A percentile compares a stretch with the other conserved stretches of the same genome.
These are phyloP conservation scores for Gulo gulo DNA, from an alignment of 2,113 vertebrate species.

Conservation along the genomic window DNA sequence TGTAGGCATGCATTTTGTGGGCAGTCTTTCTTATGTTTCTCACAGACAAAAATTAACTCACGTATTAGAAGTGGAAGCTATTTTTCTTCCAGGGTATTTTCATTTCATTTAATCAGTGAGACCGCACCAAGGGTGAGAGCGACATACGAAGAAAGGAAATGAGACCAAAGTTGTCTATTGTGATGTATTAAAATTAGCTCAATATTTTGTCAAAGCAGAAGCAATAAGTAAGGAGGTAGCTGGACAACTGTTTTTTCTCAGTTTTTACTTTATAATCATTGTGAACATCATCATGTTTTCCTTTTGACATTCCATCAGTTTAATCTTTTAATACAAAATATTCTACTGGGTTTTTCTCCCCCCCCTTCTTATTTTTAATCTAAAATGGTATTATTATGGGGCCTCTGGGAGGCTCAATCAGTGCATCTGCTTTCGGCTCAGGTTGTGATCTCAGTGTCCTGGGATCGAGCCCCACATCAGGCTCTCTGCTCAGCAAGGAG, in stretches of 20 bases:
- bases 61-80: not conserved
- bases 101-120: not conserved
- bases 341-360: not conserved
- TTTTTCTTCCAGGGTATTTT: constrained; percentile 2
- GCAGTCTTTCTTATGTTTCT: not conserved
- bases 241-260: not conserved
- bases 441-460: not conserved
- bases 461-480: not conserved
- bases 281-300: not conserved
- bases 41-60: constrained; percentile 21
- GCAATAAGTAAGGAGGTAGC: not conserved
- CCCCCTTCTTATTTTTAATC: not conserved
- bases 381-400: constrained; percentile 7
- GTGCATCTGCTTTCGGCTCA: not conserved
- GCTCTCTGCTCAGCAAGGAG: not conserved
- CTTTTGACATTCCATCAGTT: not conserved
- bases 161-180: not conserved
- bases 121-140: not conserved
- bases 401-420: not conserved
- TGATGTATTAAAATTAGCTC: not conserved
- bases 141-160: not conserved
- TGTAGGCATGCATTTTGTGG: not conserved
- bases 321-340: constrained; percentile 30
- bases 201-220: not conserved
- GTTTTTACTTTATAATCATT: not conserved